Conservation (phyloP, 2,888 invertebrate genomes). For the Orthosia incerta region DNA sequence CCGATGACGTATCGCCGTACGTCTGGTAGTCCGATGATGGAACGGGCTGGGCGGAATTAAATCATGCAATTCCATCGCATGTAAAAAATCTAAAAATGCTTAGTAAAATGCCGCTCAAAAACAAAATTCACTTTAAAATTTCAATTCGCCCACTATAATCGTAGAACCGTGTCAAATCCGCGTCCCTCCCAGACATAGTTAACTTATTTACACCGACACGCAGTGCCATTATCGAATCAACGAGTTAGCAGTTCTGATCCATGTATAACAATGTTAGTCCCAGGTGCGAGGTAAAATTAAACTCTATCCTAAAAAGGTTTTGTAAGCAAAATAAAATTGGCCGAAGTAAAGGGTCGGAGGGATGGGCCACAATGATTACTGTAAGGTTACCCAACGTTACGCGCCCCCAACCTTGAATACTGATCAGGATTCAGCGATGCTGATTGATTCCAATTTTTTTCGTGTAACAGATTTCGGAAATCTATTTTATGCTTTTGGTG, state of each 20-base stretch:
- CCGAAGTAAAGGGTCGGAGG: constrained; percentile 57
- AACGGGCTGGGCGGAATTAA: too few relatives aligned
- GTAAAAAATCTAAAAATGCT: too few relatives aligned
- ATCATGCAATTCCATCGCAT: too few relatives aligned
- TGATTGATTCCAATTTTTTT: constrained; percentile 63
- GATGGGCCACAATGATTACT: constrained; percentile 64
- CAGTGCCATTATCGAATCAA: constrained; percentile 61
- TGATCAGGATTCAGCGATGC: constrained; percentile 62
- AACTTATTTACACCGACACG: constrained; percentile 55
- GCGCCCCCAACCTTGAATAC: constrained; percentile 58
- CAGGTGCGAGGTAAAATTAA: constrained; percentile 71
- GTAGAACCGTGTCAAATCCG: constrained; percentile 16
- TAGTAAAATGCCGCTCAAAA: constrained; percentile 14
- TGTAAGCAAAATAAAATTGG: constrained; percentile 69
- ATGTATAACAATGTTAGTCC: constrained; percentile 63
- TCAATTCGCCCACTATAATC: constrained; percentile 1
- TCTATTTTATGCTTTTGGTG: constrained; percentile 54
- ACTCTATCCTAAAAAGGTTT: constrained; percentile 66
- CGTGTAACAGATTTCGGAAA: constrained; percentile 57
- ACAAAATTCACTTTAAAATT: not conserved
- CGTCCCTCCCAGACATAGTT: constrained; percentile 23
- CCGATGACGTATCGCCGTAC: too few relatives aligned
- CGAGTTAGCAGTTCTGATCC: constrained; percentile 65
- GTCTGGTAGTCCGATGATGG: too few relatives aligned
- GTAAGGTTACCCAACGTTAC: constrained; percentile 49